phyloP scores from a whole-genome alignment of 2,888 invertebrate species.

The Laothoe populi region DNA sequence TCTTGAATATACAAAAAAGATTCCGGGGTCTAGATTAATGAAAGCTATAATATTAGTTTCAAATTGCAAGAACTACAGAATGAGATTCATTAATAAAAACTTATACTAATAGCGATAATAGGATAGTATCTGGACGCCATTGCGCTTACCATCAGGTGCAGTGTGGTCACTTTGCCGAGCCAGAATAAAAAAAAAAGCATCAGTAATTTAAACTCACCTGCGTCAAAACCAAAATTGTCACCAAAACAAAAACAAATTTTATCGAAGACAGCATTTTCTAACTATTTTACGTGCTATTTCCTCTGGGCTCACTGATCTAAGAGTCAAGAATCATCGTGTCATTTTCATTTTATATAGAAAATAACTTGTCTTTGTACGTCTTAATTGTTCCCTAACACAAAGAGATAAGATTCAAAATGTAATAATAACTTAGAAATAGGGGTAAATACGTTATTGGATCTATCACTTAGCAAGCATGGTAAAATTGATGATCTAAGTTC shows the following conservation, averaged over 20 bases:
- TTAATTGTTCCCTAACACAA: neutral
- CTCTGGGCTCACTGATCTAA: neutral
- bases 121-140: neutral
- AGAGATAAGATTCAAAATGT: neutral
- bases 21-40: too few species aligned
- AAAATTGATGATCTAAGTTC: neutral
- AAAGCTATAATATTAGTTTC: too few species aligned
- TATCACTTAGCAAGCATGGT: neutral
- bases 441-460: neutral
- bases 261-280: neutral
- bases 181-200: too few species aligned
- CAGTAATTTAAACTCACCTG: conserved; percentile 38
- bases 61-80: too few species aligned
- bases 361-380: neutral
- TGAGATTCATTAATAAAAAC: too few species aligned
- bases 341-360: conserved; percentile 12
- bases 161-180: too few species aligned
- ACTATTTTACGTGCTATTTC: neutral
- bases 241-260: conserved; percentile 2
- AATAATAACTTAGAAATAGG: neutral
- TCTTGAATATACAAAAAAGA: too few species aligned
- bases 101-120: too few species aligned
- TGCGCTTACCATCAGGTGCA: too few species aligned
- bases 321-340: neutral
- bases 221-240: neutral